Evolutionary conservation across 2,797 vertebrate species (phyloP).

Genomic region (Fringilla coelebs): DNA sequence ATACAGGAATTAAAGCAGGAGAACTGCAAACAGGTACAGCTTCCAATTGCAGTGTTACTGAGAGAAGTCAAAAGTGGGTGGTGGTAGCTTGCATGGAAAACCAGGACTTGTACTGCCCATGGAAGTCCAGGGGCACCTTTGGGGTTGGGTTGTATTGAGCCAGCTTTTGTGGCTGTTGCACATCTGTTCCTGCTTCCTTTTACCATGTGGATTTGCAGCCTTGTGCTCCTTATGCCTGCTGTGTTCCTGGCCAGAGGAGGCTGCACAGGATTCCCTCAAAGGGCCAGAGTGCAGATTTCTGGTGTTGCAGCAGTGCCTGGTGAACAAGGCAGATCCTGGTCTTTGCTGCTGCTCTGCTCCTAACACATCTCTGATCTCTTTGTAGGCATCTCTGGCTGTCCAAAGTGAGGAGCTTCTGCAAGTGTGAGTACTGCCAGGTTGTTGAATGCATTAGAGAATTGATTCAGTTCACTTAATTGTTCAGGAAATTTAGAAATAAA

Average conservation of each 20-base stretch:
- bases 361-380: slow-evolving; percentile 32
- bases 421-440: slow-evolving; percentile 73
- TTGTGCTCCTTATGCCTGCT: not conserved
- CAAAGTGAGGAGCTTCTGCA: slow-evolving; percentile 74
- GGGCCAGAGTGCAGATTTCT: not conserved
- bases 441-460: not conserved
- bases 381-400: slow-evolving; percentile 71
- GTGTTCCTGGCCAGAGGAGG: not conserved
- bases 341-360: not conserved
- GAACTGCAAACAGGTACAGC: slow-evolving; percentile 71
- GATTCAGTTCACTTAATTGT: not conserved
- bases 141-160: not conserved
- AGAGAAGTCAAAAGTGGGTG: not conserved
- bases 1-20: slow-evolving; percentile 74
- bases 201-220: not conserved
- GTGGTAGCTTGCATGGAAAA: not conserved
- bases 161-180: not conserved
- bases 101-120: not conserved
- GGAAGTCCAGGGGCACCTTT: not conserved
- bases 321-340: not conserved
- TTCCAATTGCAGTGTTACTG: not conserved
- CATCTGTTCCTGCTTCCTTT: not conserved
- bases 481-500: not conserved
- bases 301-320: not conserved
- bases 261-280: not conserved